phyloP scores from a whole-genome alignment of 2,888 invertebrate genomes.

The Hypolimnas misippus region DNA sequence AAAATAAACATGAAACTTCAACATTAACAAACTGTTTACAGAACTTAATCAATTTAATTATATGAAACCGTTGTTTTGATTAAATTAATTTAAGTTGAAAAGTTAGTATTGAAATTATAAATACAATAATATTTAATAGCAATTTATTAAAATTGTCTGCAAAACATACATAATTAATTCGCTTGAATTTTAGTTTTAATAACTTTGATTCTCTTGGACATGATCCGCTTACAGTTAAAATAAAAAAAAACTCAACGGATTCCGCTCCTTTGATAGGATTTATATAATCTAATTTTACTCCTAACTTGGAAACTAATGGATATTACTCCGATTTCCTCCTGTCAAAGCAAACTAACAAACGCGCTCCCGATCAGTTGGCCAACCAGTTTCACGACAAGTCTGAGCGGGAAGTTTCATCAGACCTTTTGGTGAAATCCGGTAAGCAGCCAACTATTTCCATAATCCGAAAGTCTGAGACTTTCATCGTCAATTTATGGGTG shows the following conservation, averaged over 20 bases:
- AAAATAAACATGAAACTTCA: not conserved
- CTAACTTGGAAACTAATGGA: constrained; percentile 7
- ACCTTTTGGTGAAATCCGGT: constrained; percentile 8
- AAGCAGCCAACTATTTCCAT: constrained; percentile 16
- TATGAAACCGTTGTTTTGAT: constrained; percentile 2
- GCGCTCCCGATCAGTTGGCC: not conserved
- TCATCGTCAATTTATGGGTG: constrained; percentile 23
- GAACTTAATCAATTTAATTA: not conserved
- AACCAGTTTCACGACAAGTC: constrained; percentile 10
- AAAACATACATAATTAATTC: no score
- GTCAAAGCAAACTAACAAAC: constrained; percentile 23
- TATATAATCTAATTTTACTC: not conserved
- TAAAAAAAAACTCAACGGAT: not conserved
- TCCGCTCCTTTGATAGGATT: not conserved
- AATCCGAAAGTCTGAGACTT: constrained; percentile 19
- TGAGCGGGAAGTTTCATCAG: constrained; percentile 13
- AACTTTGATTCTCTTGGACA: not conserved
- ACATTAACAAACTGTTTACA: not conserved
- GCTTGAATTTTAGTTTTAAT: not conserved
- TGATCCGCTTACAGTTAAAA: no score
- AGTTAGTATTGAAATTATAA: not conserved
- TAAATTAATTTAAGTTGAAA: not conserved
- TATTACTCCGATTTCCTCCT: constrained; percentile 19
- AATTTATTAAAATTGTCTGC: no score
- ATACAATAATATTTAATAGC: not conserved